Evolutionary conservation across 2,113 vertebrate genomes (phyloP).

Genomic region (Saguinus imperator): DNA sequence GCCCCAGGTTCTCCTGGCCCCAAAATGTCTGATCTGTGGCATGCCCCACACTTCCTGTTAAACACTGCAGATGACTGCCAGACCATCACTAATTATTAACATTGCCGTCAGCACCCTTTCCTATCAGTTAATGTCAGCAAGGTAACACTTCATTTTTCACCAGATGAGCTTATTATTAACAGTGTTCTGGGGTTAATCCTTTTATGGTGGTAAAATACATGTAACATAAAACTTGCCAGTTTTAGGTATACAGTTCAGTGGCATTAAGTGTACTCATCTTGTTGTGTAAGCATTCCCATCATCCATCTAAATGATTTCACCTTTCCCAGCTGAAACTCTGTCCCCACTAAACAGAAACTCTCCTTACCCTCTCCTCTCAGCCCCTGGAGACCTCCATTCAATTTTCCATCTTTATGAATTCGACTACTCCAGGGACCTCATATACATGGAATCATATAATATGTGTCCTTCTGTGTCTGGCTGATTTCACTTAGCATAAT

Average conservation of each 20-base stretch:
- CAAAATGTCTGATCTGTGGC: not conserved
- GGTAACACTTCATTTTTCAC: not conserved
- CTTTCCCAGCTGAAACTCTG: not conserved
- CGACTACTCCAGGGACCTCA: not conserved
- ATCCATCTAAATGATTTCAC: not conserved
- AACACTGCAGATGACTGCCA: not conserved
- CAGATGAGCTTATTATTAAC: not conserved
- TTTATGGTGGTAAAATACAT: not conserved
- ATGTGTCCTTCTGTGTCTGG: not conserved
- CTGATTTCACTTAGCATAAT: not conserved
- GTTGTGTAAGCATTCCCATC: not conserved
- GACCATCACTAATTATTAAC: not conserved
- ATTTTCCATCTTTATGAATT: not conserved
- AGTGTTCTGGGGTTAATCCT: not conserved
- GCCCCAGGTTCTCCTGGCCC: not conserved
- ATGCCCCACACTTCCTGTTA: not conserved
- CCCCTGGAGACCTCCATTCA: not conserved
- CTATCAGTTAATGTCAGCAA: not conserved
- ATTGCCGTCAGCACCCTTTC: not conserved
- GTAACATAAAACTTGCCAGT: not conserved
- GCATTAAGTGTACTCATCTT: not conserved
- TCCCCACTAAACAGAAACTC: rapidly evolving
- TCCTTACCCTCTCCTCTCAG: too few species aligned
- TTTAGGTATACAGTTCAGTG: not conserved
- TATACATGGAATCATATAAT: not conserved